phyloP scores from a whole-genome alignment of 2,113 vertebrate genomes.

The Dipodomys merriami region DNA sequence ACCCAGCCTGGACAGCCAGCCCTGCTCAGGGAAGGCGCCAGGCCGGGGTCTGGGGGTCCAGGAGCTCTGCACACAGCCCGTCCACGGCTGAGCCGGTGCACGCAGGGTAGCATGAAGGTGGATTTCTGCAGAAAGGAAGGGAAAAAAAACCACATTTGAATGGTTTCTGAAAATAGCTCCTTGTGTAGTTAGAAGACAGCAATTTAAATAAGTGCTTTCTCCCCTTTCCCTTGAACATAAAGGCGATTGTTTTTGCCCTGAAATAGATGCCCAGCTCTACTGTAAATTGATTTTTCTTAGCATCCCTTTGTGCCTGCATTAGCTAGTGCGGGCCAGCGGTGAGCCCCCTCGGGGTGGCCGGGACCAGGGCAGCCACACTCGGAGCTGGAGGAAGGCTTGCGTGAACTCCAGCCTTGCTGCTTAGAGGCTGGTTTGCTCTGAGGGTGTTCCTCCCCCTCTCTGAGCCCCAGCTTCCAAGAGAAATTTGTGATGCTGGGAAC shows the following conservation, averaged over 20 bases:
- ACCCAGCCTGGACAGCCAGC: not conserved
- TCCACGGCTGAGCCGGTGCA: rapidly evolving
- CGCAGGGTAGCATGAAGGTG: not conserved
- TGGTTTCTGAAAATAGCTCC: slow-evolving; percentile 60
- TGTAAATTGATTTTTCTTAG: not conserved
- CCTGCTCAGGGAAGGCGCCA: rapidly evolving
- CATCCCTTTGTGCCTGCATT: not conserved
- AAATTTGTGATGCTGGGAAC: rapidly evolving
- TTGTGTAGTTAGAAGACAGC: slow-evolving; percentile 39
- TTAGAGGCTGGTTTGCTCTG: not conserved
- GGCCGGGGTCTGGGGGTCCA: not conserved
- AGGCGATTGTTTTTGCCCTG: slow-evolving; percentile 46
- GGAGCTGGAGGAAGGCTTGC: rapidly evolving
- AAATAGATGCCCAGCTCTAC: not conserved
- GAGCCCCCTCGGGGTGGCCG: rapidly evolving
- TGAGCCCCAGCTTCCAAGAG: not conserved
- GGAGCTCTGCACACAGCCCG: not conserved
- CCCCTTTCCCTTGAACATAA: not conserved
- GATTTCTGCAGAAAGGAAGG: slow-evolving; percentile 12
- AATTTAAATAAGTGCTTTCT: slow-evolving; percentile 53
- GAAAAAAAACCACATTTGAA: not conserved
- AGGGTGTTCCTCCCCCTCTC: not conserved
- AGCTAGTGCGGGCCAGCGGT: not conserved
- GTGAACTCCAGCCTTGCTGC: rapidly evolving
- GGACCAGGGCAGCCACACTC: not conserved